phyloP scores from a whole-genome alignment of 2,888 invertebrate genomes.

The Trisateles emortualis region DNA sequence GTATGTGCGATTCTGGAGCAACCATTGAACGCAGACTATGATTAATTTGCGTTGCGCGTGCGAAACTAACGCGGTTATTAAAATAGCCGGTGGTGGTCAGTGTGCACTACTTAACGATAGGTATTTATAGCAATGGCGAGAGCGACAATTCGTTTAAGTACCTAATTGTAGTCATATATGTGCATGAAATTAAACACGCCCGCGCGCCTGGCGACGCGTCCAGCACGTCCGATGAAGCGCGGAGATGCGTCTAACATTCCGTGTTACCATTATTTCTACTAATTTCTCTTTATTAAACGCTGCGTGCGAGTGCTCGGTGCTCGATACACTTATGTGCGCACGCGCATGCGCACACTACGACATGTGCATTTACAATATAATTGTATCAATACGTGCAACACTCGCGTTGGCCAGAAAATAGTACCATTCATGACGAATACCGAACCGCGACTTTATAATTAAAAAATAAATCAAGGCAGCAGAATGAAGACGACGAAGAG shows the following conservation, averaged over 20 bases:
- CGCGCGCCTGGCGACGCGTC: background rate
- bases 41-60: constrained; percentile 9
- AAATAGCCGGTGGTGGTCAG: constrained; percentile 16
- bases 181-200: background rate
- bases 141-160: constrained; percentile 21
- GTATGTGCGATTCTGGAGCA: constrained; percentile 1
- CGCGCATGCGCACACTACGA: constrained; percentile 5
- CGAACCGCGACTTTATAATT: constrained; percentile 2
- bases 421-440: constrained; percentile 8
- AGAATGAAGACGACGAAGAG: too few relatives aligned
- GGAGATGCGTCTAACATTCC: constrained; percentile 39
- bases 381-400: constrained; percentile 6
- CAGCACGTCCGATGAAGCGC: constrained; percentile 30
- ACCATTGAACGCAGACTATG: background rate
- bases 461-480: too few relatives aligned
- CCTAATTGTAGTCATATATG: constrained; percentile 11
- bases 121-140: constrained; percentile 18
- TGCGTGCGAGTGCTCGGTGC: constrained; percentile 20
- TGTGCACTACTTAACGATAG: background rate
- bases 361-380: constrained; percentile 32
- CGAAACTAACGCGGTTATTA: constrained; percentile 15
- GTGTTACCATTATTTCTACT: constrained; percentile 40
- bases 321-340: constrained; percentile 5
- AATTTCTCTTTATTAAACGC: constrained; percentile 54
- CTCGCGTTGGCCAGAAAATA: constrained; percentile 20